Base-by-base conservation (phyloP, 2,888 invertebrate species). In the Oxycera nigricornis region DNA sequence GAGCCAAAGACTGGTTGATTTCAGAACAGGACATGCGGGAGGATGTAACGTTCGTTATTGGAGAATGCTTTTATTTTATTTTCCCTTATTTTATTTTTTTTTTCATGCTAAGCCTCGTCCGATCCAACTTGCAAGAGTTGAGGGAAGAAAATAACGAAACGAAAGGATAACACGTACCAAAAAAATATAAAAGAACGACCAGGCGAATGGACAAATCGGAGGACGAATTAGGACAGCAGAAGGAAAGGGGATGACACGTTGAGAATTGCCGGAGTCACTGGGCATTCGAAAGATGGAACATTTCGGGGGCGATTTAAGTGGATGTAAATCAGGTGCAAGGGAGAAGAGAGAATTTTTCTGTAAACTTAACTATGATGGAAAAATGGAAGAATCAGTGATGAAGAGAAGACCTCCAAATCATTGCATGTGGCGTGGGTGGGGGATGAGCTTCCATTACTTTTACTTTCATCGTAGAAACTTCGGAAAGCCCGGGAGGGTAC, bases 321-420 rank as follows among this genome's bases (percentile, higher is more conserved):
- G 70, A 70, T 70, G 70, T 70, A 70, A 70, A 70, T 70, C 55
- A 70, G 70, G 70, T 55, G 70, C 52, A 70, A 70, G 70, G 70
- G 70, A 46, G 31, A 70, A 70, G 70, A 70, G 70, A 55, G 31
- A 6, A 31, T 70, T 70, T 70, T 70, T 70, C 52, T 52, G 55
- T 70, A 70, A 70, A 70, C 55, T 70, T 68, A 68, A 46, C 70
- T 65, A 65, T 65, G 39, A 65, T 65, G 65, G 65, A 65, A 55
- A 70, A 70, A 35, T 52, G 55, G 55, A 70, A 70, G 70, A 55
- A 70, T 55, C 35, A 30, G 52, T 31, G 70, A 31, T 30, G 22
- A 35, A 22, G 35, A 52, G 55, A 31, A 31, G 52, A 65, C 41
- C 41, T 65, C 35, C 28, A 22, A 65, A 39, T 30, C n/a, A n/a